These are phyloP conservation scores for Campoletis sonorensis DNA, from an alignment of 1,140 invertebrate genomes.

Conservation along the genomic window DNA sequence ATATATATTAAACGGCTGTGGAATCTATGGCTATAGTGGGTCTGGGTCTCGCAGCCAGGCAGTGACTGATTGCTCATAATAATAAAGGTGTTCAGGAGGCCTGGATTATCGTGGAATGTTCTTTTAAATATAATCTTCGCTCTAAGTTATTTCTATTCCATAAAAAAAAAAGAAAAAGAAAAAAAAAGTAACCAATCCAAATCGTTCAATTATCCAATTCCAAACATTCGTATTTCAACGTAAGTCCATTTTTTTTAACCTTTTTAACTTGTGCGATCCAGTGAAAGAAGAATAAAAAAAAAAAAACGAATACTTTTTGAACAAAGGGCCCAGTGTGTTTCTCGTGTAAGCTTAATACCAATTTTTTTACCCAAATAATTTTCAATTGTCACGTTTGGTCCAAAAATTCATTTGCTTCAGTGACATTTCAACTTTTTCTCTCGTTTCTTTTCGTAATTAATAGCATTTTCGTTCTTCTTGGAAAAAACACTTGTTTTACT, in stretches of 20 bases:
- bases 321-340: conserved; percentile 12
- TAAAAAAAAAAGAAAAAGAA: background rate
- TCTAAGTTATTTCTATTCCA: conserved; percentile 5
- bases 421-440: no score
- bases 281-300: conserved; percentile 15
- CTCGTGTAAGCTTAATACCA: no score
- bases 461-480: background rate
- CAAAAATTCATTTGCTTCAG: no score
- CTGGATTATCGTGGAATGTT: conserved; percentile 34
- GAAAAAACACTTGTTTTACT: no score
- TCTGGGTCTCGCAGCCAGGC: conserved; percentile 34
- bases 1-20: background rate
- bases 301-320: conserved; percentile 10
- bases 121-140: conserved; percentile 13
- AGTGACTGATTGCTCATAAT: conserved; percentile 43
- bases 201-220: no score
- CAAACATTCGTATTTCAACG: conserved; percentile 1
- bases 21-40: conserved; percentile 32
- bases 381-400: no score
- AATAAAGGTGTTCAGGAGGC: conserved; percentile 37
- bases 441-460: background rate
- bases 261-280: background rate
- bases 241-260: conserved; percentile 35
- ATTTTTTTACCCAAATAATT: no score
- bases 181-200: no score